phyloP scores from a whole-genome alignment of 2,797 vertebrate genomes.

The Buphagus erythrorhynchus region DNA sequence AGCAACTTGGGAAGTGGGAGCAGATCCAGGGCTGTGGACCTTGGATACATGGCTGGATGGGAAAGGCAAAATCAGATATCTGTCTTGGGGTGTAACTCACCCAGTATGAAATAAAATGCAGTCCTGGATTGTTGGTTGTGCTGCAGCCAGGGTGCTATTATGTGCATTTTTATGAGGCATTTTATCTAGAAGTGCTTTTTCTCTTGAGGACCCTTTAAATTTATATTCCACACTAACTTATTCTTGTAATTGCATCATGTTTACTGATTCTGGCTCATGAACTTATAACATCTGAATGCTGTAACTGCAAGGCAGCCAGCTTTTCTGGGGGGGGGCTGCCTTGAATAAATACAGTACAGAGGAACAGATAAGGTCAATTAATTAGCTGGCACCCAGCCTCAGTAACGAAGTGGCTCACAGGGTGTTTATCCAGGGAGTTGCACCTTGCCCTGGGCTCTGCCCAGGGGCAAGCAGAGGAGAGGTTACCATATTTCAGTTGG shows the following conservation, averaged over 20 bases:
- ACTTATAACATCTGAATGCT: conserved; percentile 25
- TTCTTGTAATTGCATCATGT: conserved; percentile 60
- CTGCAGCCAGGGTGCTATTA: neutral
- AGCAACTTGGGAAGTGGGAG: neutral
- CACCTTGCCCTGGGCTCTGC: neutral
- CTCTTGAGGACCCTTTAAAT: conserved; percentile 30
- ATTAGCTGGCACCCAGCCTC: neutral
- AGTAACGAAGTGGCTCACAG: neutral
- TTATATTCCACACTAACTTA: conserved; percentile 47
- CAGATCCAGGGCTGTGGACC: neutral
- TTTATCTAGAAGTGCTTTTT: conserved; percentile 58
- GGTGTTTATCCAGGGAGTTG: neutral
- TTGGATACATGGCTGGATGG: neutral
- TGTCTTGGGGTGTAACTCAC: neutral
- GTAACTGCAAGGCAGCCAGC: neutral
- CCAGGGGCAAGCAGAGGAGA: neutral
- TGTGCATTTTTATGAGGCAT: conserved; percentile 45
- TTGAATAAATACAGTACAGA: neutral
- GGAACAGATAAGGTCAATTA: neutral
- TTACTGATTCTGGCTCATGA: conserved; percentile 46
- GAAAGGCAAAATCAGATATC: neutral
- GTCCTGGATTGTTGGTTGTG: neutral
- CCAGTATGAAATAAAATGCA: neutral
- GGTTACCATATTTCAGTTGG: neutral
- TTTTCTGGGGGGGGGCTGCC: neutral